Evolutionary conservation across 2,113 vertebrate genomes (phyloP).

Genomic region (Thomomys bottae): DNA sequence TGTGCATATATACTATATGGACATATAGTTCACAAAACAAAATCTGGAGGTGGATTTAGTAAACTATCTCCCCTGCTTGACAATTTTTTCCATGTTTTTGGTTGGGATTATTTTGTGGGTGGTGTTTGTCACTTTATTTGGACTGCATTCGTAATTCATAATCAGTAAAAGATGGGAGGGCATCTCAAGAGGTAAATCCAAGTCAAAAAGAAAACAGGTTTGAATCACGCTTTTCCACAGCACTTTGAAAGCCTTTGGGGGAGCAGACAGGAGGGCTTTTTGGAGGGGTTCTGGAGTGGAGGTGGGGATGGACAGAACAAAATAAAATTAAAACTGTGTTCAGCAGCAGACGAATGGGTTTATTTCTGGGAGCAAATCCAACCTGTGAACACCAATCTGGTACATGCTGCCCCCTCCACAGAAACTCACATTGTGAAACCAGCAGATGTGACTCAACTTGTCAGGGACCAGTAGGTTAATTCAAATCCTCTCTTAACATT

Average conservation of each 20-base stretch:
- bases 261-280: not conserved
- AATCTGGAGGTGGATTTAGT: rapidly evolving
- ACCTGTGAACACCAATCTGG: slow-evolving; percentile 74
- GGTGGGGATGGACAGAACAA: not conserved
- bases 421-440: slow-evolving; percentile 79
- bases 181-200: slow-evolving; percentile 17
- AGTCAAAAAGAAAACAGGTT: not conserved
- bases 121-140: not conserved
- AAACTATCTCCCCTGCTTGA: rapidly evolving
- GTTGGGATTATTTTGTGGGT: not conserved
- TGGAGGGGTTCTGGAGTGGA: not conserved
- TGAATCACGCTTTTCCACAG: slow-evolving; percentile 40
- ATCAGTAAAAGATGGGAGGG: not conserved
- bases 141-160: not conserved
- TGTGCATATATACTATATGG: no score
- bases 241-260: not conserved
- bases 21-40: not conserved
- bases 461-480: slow-evolving; percentile 59
- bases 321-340: not conserved
- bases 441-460: slow-evolving; percentile 70
- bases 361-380: slow-evolving; percentile 81
- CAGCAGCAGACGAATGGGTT: slow-evolving; percentile 70
- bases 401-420: slow-evolving; percentile 76
- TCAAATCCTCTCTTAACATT: not conserved
- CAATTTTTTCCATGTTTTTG: not conserved